phyloP scores from a whole-genome alignment of 1,140 invertebrate species.

The Adelges cooleyi region DNA sequence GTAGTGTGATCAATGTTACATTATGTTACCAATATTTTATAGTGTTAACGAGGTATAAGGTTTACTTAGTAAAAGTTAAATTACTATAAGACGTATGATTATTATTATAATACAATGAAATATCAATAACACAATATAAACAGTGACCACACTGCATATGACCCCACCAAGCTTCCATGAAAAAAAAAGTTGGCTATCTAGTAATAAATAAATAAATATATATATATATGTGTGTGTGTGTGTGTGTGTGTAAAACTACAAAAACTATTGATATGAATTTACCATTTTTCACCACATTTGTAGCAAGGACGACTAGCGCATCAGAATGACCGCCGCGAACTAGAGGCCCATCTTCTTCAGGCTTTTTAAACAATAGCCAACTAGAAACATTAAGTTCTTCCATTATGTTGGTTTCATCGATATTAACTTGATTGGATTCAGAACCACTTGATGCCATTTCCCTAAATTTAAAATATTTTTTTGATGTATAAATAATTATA shows the following conservation, averaged over 20 bases:
- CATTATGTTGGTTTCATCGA: conserved; percentile 40
- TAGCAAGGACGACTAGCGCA: conserved; percentile 84
- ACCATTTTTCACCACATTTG: conserved; percentile 80
- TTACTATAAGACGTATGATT: too few species aligned
- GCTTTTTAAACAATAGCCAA: conserved; percentile 63
- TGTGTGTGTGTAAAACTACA: background rate
- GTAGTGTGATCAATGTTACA: too few species aligned
- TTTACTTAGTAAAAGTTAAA: too few species aligned
- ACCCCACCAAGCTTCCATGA: too few species aligned
- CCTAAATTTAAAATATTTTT: background rate
- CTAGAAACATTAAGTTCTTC: conserved; percentile 69
- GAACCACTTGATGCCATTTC: background rate
- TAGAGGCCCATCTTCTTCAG: conserved; percentile 71
- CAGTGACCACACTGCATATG: too few species aligned
- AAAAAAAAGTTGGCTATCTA: too few species aligned
- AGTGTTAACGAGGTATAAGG: too few species aligned
- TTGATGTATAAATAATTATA: background rate
- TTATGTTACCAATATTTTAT: too few species aligned
- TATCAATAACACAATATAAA: too few species aligned
- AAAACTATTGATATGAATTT: conserved; percentile 29
- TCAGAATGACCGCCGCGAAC: conserved; percentile 81
- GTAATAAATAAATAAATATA: background rate
- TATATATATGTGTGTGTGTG: background rate
- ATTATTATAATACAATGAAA: too few species aligned
- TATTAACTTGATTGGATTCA: conserved; percentile 3